Base-by-base conservation (phyloP, 2,113 vertebrate species). In the Caranx ignobilis region DNA sequence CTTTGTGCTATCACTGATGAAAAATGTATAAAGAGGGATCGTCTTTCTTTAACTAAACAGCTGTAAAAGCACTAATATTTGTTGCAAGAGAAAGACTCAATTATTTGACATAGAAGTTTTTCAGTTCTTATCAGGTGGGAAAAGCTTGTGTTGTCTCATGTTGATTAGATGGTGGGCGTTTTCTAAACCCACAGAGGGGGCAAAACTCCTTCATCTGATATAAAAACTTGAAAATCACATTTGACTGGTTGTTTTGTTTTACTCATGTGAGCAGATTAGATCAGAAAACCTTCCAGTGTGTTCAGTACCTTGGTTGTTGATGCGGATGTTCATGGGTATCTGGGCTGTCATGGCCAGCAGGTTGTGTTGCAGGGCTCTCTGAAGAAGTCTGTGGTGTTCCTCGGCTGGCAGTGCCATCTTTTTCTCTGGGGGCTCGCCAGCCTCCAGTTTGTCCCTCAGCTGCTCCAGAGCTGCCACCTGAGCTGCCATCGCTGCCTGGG, bases 301-400 rank as follows among this genome's bases (percentile, higher is more conserved):
- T 21, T 72, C 16, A 32, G 59, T 95, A 97, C 97, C 97, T 95
- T 97, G 97, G 94, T 95, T 97, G 90, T 96, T 98, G 94, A 99
- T 99, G 56, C 98, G 97, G 87, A 99, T 97, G 94, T 96, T 99
- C 98, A 99, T 99, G 26, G 98, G 98, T 83, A 99, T 91, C 94
- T 99, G 98, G 1, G 96, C 94, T 0, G 96, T 96, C 98, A 99
- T 99, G 77, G 98, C 97, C 86, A 99, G 94, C 73, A 99, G 94
- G 94, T 98, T 99, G 87, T 99, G 98, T 93, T 99, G 98, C 69
- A 99, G 90, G 0, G 97, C 97, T 59, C 97, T 95, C 89, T 99
- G 98, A 91, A 99, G 94, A 41, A 99, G 90, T 21, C 97, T 91
- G 80, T 99, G 98, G 63, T 99, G 98, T 26, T 99, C 97, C 0